Base-by-base conservation (phyloP, 1,140 invertebrate genomes). In the Drosophila quadrilineata region DNA sequence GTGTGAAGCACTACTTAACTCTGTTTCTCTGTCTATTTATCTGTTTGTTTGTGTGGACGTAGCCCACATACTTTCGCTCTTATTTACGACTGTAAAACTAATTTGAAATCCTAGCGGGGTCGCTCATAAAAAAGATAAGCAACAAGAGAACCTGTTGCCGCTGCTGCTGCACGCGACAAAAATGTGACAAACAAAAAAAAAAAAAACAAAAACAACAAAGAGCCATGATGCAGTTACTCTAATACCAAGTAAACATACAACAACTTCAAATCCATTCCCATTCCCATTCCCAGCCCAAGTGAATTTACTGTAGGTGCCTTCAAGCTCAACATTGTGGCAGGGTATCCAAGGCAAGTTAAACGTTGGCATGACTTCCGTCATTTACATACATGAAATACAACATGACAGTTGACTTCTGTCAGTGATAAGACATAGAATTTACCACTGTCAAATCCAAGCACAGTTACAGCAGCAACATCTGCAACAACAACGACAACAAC, bases 371-470 rank as follows among this genome's bases (percentile, higher is more conserved):
- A 79, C 80, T 86, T 86, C 80, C 75, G 80, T 86, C 80, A 86
- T 75, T 60, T 60, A 41, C 48, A 45, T 54, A 45, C 58, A 62
- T 75, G 80, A 70, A 73, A 73, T 71, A 80, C 80, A 86, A 86
- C 80, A 79, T 75, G 80, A 86, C 80, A 86, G 80, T 79, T 86
- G 80, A 86, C 85, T 86, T 86, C 72, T 86, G 68, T 80, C 75
- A 79, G 84, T 75, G 80, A 85, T 85, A 79, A 72, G 74, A 60
- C 60, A 67, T 49, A 36, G 66, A 82, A 82, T 63, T 73, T 82
- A 80, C 69, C 70, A 70, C 60, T 62, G 56, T 29, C 68, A 14
- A 28, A 63, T 45, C 38, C 22, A 29, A 46, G 26, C 49, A 60
- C 43, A 73, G 63, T 49, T 24, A 56, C 29, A 62, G n/a, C 33